phyloP scores from a whole-genome alignment of 1,140 invertebrate species.

The Pseudachorutes palmiensis region DNA sequence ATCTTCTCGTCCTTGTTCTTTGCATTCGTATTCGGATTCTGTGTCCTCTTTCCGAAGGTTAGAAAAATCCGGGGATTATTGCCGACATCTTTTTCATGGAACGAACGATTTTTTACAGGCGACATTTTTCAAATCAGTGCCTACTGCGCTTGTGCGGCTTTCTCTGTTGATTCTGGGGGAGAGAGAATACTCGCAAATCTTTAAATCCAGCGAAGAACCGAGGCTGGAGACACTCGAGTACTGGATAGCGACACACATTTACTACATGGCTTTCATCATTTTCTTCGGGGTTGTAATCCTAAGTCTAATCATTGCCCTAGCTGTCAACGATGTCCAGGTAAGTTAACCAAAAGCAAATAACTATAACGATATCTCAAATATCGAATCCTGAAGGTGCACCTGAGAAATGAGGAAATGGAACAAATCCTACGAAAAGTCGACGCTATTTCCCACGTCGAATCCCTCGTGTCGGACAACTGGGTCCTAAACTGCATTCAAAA shows the following conservation, averaged over 20 bases:
- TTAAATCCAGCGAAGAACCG: conserved; percentile 8
- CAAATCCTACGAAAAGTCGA: neutral
- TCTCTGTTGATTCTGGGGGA: conserved; percentile 18
- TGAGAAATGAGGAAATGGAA: conserved; percentile 5
- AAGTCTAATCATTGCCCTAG: conserved; percentile 25
- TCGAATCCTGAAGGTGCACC: no score
- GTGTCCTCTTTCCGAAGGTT: conserved; percentile 9
- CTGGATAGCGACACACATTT: neutral
- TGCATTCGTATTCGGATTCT: conserved; percentile 16
- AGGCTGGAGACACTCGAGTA: neutral
- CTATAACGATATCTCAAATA: no score
- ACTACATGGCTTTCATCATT: conserved; percentile 20
- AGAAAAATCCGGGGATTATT: neutral
- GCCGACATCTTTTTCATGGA: neutral
- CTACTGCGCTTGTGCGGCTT: conserved; percentile 6
- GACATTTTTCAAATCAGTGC: neutral
- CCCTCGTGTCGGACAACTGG: neutral
- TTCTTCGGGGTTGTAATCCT: conserved; percentile 24
- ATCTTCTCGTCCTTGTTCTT: conserved; percentile 20
- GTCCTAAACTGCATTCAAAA: neutral
- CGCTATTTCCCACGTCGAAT: neutral
- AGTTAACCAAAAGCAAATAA: no score
- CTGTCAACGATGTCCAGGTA: conserved; percentile 28
- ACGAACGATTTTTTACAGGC: no score
- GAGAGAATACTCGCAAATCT: conserved; percentile 8